Conservation (phyloP, 2,797 vertebrate genomes). For the Manis javanica region DNA sequence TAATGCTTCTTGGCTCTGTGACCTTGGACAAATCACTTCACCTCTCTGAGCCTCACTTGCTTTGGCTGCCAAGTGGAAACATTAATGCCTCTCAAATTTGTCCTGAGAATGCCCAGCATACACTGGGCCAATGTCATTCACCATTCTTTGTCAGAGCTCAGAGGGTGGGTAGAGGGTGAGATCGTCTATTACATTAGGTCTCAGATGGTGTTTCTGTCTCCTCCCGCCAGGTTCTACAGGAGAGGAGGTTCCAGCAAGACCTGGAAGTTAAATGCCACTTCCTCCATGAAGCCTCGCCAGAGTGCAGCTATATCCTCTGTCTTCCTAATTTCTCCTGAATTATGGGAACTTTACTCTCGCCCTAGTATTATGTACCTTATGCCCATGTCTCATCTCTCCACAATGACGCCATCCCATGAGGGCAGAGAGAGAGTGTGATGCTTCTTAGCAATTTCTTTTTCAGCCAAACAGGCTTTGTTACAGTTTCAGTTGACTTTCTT, state of each 20-base stretch:
- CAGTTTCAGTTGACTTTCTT: background rate
- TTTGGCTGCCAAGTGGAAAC: background rate
- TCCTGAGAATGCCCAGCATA: background rate
- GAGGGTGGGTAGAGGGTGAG: background rate
- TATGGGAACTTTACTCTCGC: background rate
- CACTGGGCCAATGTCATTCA: accelerated
- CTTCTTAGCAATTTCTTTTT: background rate
- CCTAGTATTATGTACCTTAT: background rate
- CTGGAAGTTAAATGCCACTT: background rate
- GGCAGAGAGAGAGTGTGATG: background rate
- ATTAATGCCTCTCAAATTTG: background rate
- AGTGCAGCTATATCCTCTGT: background rate
- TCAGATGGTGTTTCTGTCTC: background rate
- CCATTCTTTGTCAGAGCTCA: background rate
- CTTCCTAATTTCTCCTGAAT: background rate
- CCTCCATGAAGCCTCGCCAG: constrained; percentile 36
- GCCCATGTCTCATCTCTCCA: background rate
- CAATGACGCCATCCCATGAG: background rate
- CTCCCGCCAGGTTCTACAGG: background rate
- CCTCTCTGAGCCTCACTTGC: constrained; percentile 14
- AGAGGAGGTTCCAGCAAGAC: background rate
- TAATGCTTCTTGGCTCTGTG: background rate
- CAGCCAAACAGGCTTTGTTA: background rate
- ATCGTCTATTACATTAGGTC: background rate
- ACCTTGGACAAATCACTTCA: background rate